phyloP scores from a whole-genome alignment of 2,113 vertebrate genomes.

The Oncorhynchus nerka region DNA sequence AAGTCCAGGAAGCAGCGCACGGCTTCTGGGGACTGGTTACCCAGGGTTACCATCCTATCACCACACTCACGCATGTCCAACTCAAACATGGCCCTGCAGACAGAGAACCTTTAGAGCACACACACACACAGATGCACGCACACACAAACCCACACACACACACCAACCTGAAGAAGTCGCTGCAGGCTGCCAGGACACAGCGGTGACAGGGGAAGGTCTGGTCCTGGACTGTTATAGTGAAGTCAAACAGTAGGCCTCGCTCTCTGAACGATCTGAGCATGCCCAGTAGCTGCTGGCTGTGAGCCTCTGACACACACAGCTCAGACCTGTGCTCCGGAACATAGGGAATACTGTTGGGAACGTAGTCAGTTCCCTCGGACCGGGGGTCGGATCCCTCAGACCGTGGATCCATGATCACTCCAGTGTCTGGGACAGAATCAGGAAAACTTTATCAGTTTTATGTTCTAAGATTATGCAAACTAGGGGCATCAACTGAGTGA shows the following conservation, averaged over 20 bases:
- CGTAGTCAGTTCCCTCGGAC: background rate
- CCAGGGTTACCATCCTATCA: slow-evolving; percentile 88
- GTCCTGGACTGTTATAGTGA: slow-evolving; percentile 76
- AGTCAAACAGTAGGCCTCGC: slow-evolving; percentile 88
- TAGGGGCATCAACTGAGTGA: no score
- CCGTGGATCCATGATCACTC: no score
- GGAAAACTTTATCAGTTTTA: no score
- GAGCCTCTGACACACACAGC: slow-evolving; percentile 82
- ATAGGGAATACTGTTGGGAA: background rate
- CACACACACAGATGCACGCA: background rate
- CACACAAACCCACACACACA: slow-evolving; percentile 77
- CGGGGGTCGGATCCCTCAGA: background rate
- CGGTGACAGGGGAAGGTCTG: slow-evolving; percentile 79
- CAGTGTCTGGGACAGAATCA: no score
- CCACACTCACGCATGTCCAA: slow-evolving; percentile 94
- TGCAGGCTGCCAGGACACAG: slow-evolving; percentile 92
- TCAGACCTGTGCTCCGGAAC: slow-evolving; percentile 68
- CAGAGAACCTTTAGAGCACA: slow-evolving; percentile 64
- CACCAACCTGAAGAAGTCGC: slow-evolving; percentile 86
- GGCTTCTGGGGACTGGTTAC: slow-evolving; percentile 82
- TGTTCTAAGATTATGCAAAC: no score
- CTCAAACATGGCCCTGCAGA: slow-evolving; percentile 91
- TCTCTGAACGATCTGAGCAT: slow-evolving; percentile 88
- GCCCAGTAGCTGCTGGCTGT: slow-evolving; percentile 86
- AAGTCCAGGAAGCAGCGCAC: slow-evolving; percentile 92